Conservation (phyloP, 1,140 invertebrate genomes). For the Ylistrum balloti region DNA sequence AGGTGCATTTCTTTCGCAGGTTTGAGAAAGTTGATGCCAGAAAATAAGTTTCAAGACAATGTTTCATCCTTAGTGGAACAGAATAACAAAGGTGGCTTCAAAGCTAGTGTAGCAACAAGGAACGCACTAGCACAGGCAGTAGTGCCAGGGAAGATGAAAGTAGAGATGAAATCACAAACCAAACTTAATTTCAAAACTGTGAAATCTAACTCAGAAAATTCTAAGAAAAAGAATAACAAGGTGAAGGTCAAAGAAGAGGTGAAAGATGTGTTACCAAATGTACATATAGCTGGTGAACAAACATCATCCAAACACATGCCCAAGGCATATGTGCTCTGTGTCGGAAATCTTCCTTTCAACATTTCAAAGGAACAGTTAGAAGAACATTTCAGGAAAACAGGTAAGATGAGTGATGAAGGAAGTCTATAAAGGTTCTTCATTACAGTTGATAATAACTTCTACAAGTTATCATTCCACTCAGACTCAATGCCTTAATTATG, state of each 20-base stretch:
- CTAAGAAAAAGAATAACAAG: not conserved
- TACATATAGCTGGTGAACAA: not conserved
- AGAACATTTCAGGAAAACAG: slow-evolving; percentile 78
- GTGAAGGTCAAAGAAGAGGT: slow-evolving; percentile 11
- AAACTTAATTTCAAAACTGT: slow-evolving; percentile 36
- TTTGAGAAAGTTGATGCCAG: slow-evolving; percentile 21
- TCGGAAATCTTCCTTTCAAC: slow-evolving; percentile 76
- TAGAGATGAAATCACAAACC: slow-evolving; percentile 3
- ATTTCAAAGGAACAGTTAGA: slow-evolving; percentile 74
- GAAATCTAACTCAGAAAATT: slow-evolving; percentile 9
- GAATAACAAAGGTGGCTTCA: slow-evolving; percentile 1
- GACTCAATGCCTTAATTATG: no score
- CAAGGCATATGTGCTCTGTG: slow-evolving; percentile 73
- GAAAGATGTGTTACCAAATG: not conserved
- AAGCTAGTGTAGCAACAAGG: not conserved
- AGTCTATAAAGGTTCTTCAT: no score
- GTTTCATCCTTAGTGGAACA: not conserved
- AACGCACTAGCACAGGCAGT: not conserved
- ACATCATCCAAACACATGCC: slow-evolving; percentile 54
- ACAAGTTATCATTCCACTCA: not conserved
- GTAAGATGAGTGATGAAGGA: slow-evolving; percentile 52
- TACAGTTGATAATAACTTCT: not conserved
- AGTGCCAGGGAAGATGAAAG: not conserved
- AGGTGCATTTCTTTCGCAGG: not conserved
- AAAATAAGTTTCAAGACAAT: not conserved